phyloP scores from a whole-genome alignment of 2,113 vertebrate genomes.

The Coturnix japonica region DNA sequence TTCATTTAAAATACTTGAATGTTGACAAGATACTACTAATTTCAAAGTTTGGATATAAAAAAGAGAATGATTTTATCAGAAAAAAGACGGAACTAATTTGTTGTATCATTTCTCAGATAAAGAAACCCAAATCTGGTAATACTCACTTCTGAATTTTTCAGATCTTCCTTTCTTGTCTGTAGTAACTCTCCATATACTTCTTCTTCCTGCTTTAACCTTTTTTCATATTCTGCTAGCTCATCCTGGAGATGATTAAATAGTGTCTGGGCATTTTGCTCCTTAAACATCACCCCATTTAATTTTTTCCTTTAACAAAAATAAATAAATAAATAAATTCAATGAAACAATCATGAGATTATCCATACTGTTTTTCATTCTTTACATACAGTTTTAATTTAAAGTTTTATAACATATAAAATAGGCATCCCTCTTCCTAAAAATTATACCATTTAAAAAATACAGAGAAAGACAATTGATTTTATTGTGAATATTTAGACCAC shows the following conservation, averaged over 20 bases:
- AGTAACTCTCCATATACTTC: conserved; percentile 67
- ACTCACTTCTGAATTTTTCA: conserved; percentile 76
- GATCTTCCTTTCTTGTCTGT: conserved; percentile 62
- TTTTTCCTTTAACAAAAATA: conserved; percentile 66
- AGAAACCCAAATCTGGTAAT: neutral
- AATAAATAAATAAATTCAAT: neutral
- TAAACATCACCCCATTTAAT: conserved; percentile 60
- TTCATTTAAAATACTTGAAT: neutral
- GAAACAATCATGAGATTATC: neutral
- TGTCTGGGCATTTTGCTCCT: conserved; percentile 68
- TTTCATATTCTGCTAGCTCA: conserved; percentile 69
- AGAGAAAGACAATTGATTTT: neutral
- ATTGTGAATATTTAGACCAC: neutral
- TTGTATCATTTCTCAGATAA: neutral
- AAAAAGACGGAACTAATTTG: neutral
- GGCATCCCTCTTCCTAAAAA: neutral
- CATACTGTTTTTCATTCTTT: neutral
- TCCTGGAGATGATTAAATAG: conserved; percentile 73
- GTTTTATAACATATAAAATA: neutral
- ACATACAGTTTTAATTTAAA: neutral
- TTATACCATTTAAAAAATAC: neutral
- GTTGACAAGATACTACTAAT: neutral
- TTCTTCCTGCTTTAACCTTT: conserved; percentile 62
- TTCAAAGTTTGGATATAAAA: neutral
- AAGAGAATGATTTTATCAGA: too few relatives aligned